Conservation (phyloP, 2,888 invertebrate genomes). For the Petrolisthes manimaculis region DNA sequence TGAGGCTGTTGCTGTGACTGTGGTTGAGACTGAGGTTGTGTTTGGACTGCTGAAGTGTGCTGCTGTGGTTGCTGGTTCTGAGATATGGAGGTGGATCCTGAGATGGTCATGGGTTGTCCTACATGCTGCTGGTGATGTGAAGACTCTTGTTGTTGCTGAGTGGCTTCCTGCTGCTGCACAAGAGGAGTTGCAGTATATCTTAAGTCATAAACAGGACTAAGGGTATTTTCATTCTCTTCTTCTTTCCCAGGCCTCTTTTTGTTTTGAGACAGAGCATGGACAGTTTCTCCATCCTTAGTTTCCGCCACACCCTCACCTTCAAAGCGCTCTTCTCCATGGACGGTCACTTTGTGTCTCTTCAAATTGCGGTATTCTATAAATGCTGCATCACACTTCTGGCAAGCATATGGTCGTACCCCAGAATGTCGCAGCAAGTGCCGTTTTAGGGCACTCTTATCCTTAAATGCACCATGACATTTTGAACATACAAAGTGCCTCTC, state of each 20-base stretch:
- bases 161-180: constrained; percentile 28
- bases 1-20: constrained; percentile 37
- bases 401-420: constrained; percentile 49
- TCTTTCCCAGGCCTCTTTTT: constrained; percentile 35
- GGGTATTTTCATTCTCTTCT: constrained; percentile 40
- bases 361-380: constrained; percentile 60
- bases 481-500: constrained; percentile 52
- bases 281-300: constrained; percentile 9
- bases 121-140: constrained; percentile 20
- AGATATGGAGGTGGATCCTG: constrained; percentile 29
- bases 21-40: constrained; percentile 7
- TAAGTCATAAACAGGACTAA: constrained; percentile 50
- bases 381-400: constrained; percentile 54
- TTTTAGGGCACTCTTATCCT: constrained; percentile 58
- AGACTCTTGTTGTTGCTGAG: constrained; percentile 15
- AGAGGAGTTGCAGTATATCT: constrained; percentile 16
- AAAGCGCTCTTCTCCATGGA: constrained; percentile 61
- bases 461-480: constrained; percentile 53
- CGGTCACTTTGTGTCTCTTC: constrained; percentile 62
- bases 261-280: constrained; percentile 29
- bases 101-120: constrained; percentile 12
- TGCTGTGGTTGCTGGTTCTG: constrained; percentile 12
- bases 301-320: constrained; percentile 27
- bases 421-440: constrained; percentile 61
- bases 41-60: not conserved